Evolutionary conservation across 2,113 vertebrate genomes (phyloP).

Genomic region (Leptosomus discolor): DNA sequence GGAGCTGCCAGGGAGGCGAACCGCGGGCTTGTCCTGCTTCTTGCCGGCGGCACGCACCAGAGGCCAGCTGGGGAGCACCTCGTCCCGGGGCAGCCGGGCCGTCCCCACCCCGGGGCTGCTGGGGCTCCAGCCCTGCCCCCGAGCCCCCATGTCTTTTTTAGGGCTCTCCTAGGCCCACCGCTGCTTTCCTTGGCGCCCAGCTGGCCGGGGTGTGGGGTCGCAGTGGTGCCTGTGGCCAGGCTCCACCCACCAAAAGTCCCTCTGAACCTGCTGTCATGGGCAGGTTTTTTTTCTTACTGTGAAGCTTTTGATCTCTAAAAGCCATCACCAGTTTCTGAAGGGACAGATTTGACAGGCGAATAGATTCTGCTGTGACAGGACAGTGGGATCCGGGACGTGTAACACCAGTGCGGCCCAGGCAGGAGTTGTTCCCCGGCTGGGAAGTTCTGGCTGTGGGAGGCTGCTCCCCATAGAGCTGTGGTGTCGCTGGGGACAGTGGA

Average conservation of each 20-base stretch:
- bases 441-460: neutral
- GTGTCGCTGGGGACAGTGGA: accelerated
- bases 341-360: neutral
- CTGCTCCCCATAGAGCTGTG: accelerated
- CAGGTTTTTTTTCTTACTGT: no score
- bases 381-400: accelerated
- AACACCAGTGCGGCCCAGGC: neutral
- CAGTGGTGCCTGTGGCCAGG: neutral
- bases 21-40: neutral
- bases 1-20: neutral
- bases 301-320: neutral
- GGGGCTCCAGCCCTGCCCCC: accelerated
- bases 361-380: neutral
- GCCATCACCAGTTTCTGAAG: accelerated
- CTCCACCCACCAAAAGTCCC: neutral
- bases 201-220: accelerated
- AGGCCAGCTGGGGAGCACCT: neutral
- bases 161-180: neutral
- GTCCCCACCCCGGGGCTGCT: neutral
- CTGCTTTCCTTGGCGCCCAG: neutral
- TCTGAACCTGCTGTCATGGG: accelerated
- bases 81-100: neutral
- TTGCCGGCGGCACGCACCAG: neutral
- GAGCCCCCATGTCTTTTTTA: accelerated
- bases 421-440: accelerated